Base-by-base conservation (phyloP, 1,140 invertebrate genomes). In the Holotrichia oblita region DNA sequence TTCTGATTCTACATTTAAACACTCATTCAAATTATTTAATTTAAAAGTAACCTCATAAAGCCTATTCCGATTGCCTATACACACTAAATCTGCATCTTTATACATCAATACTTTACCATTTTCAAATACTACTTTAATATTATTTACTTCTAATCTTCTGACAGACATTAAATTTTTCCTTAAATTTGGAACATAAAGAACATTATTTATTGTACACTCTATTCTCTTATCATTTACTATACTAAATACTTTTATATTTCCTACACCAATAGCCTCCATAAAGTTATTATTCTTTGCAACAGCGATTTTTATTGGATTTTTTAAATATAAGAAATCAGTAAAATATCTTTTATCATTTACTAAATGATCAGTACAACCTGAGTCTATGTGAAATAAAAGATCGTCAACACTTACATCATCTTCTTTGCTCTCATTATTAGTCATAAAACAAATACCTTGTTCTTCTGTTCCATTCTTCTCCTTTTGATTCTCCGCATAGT, bases 201-300 rank as follows among this genome's bases (percentile, higher is more conserved):
- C 77, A 74, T 78, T 78, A 59, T 74, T 78, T 7, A 78, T 74
- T 4, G 10, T 59, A 75, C 44, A 78, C 40, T 74, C 24, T 22
- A 78, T 40, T 41, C 27, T 64, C 22, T 77, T 24, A 69, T 77
- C 40, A 40, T 72, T 72, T 69, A 77, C 40, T 22, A n/a, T 20
- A 69, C 24, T 69, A 3, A 20, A 40, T n/a, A 44, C 77, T 27
- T 44, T 20, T 20, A 78, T 74, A 61, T 44, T 78, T 48, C 77
- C 64, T 73, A 44, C 42, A 17, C 41, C 72, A 55, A 34, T 27
- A 27, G 64, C 77, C 17, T 82, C 77, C 6, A 88, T 74, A 8
- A 81, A 87, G 12, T 86, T 72, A 76, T 88, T 87, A 48, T 72
- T 78, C 44, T 78, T 78, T 17, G 77, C 77, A 41, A 78, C 24